Conservation (phyloP, 1,140 invertebrate species). For the Periplaneta americana region DNA sequence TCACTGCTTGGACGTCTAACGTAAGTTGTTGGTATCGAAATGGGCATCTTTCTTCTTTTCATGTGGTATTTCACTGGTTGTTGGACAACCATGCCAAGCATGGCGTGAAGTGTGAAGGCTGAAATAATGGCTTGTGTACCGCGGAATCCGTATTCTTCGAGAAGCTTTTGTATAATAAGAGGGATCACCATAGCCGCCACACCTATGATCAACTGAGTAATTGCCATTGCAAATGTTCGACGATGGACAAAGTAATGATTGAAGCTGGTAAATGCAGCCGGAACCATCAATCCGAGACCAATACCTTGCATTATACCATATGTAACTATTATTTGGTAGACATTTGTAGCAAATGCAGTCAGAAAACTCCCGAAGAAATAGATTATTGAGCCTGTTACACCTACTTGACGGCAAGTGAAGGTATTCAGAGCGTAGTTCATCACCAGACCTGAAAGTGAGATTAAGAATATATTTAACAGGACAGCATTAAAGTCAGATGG, state of each 20-base stretch:
- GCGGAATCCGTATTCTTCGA: constrained; percentile 50
- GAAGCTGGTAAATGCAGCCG: constrained; percentile 48
- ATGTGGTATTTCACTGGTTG: constrained; percentile 46
- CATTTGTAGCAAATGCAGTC: constrained; percentile 60
- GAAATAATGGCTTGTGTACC: constrained; percentile 55
- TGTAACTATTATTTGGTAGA: constrained; percentile 62
- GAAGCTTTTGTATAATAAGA: constrained; percentile 37
- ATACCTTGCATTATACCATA: constrained; percentile 61
- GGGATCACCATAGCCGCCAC: constrained; percentile 50
- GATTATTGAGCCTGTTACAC: constrained; percentile 56
- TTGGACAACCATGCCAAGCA: constrained; percentile 35
- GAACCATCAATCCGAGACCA: constrained; percentile 51
- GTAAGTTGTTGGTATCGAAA: not conserved
- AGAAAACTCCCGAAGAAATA: constrained; percentile 56
- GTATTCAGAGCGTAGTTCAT: constrained; percentile 45
- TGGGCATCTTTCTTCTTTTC: constrained; percentile 30
- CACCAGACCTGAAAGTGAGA: constrained; percentile 8
- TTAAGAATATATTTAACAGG: not conserved
- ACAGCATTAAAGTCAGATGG: no score
- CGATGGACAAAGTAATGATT: constrained; percentile 52
- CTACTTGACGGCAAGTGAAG: constrained; percentile 66
- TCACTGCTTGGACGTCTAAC: not conserved
- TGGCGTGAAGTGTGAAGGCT: constrained; percentile 51
- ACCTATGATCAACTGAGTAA: constrained; percentile 51
- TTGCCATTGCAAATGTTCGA: constrained; percentile 51